phyloP scores from a whole-genome alignment of 2,797 vertebrate genomes.

The Anabacerthia variegaticeps region DNA sequence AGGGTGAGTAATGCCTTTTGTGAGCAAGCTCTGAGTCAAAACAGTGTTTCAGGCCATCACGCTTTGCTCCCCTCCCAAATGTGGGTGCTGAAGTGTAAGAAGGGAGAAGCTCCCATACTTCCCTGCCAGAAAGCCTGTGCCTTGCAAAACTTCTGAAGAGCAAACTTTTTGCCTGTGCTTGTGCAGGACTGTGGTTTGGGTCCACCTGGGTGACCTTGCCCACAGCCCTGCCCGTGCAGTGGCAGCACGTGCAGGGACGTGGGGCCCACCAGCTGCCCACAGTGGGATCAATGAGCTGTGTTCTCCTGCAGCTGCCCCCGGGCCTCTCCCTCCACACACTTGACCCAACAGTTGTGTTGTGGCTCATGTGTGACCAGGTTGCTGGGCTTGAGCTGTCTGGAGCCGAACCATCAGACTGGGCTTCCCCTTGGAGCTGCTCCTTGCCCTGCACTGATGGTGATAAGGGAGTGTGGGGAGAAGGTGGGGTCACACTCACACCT shows the following conservation, averaged over 20 bases:
- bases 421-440: slow-evolving; percentile 32
- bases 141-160: neutral
- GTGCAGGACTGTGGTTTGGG: neutral
- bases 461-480: neutral
- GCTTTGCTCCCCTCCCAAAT: neutral
- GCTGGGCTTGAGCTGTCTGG: neutral
- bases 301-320: slow-evolving; percentile 73
- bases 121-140: neutral
- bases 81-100: neutral
- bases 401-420: neutral
- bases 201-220: neutral
- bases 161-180: neutral
- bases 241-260: neutral
- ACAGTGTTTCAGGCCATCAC: neutral
- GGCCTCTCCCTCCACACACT: slow-evolving; percentile 56
- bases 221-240: neutral
- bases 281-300: slow-evolving; percentile 46
- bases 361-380: neutral
- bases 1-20: slow-evolving; percentile 61
- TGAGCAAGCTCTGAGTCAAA: slow-evolving; percentile 40
- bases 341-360: slow-evolving; percentile 67
- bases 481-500: neutral
- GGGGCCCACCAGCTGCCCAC: slow-evolving; percentile 63
- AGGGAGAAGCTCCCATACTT: neutral
- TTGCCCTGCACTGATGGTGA: neutral